Conservation (phyloP, 1,140 invertebrate genomes). For the Trichoplusia ni region DNA sequence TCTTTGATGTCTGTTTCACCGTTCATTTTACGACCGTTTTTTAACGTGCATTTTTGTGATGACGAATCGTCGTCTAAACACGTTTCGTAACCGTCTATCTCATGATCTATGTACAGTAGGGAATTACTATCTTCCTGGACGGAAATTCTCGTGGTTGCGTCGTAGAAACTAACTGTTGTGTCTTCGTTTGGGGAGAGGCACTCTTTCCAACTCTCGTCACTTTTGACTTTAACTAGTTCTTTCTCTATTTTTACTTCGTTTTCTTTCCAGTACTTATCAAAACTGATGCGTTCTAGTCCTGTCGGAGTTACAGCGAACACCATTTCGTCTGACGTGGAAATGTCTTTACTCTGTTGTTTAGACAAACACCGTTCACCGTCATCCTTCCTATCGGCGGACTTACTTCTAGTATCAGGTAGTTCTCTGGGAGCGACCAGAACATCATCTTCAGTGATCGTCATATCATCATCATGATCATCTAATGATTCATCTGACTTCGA, state of each 20-base stretch:
- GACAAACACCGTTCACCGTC: slow-evolving; percentile 59
- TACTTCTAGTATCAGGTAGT: slow-evolving; percentile 60
- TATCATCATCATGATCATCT: slow-evolving; percentile 76
- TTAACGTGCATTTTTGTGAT: slow-evolving; percentile 66
- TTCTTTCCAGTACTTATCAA: slow-evolving; percentile 78
- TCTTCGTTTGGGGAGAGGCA: slow-evolving; percentile 60
- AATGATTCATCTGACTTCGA: slow-evolving; percentile 77
- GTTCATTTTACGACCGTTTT: slow-evolving; percentile 73
- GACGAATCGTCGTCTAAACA: slow-evolving; percentile 76
- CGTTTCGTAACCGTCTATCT: slow-evolving; percentile 80
- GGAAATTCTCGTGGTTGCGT: slow-evolving; percentile 63
- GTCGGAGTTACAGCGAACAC: slow-evolving; percentile 79
- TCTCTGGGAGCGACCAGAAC: slow-evolving; percentile 64
- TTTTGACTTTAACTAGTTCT: slow-evolving; percentile 64
- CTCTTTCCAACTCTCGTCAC: slow-evolving; percentile 74
- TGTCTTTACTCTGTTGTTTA: slow-evolving; percentile 77
- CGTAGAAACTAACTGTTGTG: slow-evolving; percentile 56
- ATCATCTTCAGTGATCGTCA: slow-evolving; percentile 81
- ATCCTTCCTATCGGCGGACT: slow-evolving; percentile 64
- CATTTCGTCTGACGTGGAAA: slow-evolving; percentile 81
- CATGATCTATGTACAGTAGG: slow-evolving; percentile 76
- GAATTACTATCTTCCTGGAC: slow-evolving; percentile 68
- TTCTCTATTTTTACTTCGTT: slow-evolving; percentile 43
- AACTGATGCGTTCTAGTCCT: slow-evolving; percentile 78
- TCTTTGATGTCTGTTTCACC: slow-evolving; percentile 72